Percentiles rank a stretch among this genome's conserved stretches.
Conservation (phyloP, 2,888 invertebrate species). For the Drosophila nr. perissopoda region DNA sequence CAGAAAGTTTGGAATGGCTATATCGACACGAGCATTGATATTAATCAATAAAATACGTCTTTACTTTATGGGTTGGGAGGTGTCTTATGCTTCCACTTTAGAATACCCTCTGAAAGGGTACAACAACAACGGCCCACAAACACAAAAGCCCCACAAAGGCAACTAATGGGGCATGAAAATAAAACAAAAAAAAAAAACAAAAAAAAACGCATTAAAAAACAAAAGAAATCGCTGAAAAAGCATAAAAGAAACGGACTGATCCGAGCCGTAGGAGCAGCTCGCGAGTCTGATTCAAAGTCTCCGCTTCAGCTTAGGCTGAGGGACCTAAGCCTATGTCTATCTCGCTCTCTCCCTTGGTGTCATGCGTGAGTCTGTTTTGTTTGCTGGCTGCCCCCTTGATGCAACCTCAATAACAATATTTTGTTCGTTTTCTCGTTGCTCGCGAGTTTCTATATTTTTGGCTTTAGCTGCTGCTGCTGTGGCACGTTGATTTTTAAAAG, state of each 20-base stretch:
- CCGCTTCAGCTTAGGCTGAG: conserved; percentile 10
- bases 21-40: not conserved
- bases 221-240: conserved; percentile 3
- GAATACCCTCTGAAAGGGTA: not conserved
- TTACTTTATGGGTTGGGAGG: not conserved
- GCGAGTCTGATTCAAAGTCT: conserved; percentile 6
- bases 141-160: conserved; percentile 46
- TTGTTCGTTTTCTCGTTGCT: conserved; percentile 54
- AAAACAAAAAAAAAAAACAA: conserved; percentile 15
- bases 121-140: conserved; percentile 19
- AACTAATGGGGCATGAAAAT: conserved; percentile 61
- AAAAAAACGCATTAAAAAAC: conserved; percentile 21
- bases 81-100: not conserved
- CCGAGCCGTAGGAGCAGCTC: conserved; percentile 14
- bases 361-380: conserved; percentile 20
- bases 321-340: conserved; percentile 10
- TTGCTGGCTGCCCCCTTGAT: conserved; percentile 41
- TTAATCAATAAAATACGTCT: not conserved
- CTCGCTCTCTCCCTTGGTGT: not conserved
- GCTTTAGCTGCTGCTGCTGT: conserved; percentile 49
- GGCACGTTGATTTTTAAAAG: conserved; percentile 63
- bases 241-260: conserved; percentile 11
- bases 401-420: conserved; percentile 71
- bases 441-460: conserved; percentile 48
- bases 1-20: not conserved